Conservation (phyloP, 2,888 invertebrate genomes). For the Aphidius colemani region DNA sequence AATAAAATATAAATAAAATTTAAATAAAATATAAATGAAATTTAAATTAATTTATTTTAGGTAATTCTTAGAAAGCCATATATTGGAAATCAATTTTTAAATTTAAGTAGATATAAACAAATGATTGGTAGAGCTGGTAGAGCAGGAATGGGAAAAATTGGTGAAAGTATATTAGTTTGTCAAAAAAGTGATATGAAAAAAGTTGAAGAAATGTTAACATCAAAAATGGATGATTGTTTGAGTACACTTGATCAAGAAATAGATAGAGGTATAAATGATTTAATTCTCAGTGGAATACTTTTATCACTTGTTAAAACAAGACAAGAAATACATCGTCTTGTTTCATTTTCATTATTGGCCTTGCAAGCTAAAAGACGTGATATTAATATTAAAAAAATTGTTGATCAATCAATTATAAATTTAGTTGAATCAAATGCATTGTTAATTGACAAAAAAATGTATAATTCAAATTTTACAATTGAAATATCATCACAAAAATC, state of each 20-base stretch:
- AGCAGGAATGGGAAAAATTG: slow-evolving; percentile 80
- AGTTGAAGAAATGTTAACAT: slow-evolving; percentile 64
- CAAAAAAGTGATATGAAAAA: slow-evolving; percentile 65
- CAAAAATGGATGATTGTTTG: slow-evolving; percentile 71
- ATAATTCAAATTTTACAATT: slow-evolving; percentile 43
- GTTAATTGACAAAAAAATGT: slow-evolving; percentile 38
- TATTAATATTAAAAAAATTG: slow-evolving; percentile 58
- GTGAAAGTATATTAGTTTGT: slow-evolving; percentile 88
- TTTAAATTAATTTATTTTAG: slow-evolving; percentile 41
- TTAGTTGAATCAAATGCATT: slow-evolving; percentile 62
- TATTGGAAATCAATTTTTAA: slow-evolving; percentile 76
- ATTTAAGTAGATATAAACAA: slow-evolving; percentile 85
- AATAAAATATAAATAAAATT: neutral
- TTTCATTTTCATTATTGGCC: slow-evolving; percentile 68
- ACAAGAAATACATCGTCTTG: slow-evolving; percentile 62
- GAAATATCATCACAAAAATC: slow-evolving; percentile 50
- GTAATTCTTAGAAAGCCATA: slow-evolving; percentile 84
- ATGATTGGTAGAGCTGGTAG: slow-evolving; percentile 95
- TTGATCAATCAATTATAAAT: slow-evolving; percentile 59
- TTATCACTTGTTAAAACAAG: slow-evolving; percentile 67
- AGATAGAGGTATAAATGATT: slow-evolving; percentile 65
- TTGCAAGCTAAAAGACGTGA: slow-evolving; percentile 65
- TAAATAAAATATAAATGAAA: neutral
- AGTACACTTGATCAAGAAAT: slow-evolving; percentile 66
- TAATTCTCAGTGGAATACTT: slow-evolving; percentile 73